phyloP scores from a whole-genome alignment of 2,113 vertebrate genomes.

The Himantopus leucocephalus region DNA sequence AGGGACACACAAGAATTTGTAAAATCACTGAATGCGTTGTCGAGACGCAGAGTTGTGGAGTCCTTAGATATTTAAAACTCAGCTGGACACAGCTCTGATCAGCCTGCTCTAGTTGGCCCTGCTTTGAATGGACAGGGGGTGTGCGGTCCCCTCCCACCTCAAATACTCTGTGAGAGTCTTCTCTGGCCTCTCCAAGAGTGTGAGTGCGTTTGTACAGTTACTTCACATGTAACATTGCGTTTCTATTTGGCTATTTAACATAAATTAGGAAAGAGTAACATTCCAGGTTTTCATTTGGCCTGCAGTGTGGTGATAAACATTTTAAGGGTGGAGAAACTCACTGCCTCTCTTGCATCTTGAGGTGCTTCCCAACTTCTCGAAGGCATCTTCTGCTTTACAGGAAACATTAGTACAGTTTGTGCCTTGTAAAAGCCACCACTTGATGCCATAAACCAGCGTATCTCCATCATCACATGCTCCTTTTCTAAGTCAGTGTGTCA shows the following conservation, averaged over 20 bases:
- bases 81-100: neutral
- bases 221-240: neutral
- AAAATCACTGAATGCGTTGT: neutral
- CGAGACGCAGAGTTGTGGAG: neutral
- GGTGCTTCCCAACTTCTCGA: neutral
- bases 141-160: neutral
- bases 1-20: neutral
- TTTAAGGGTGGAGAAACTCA: neutral
- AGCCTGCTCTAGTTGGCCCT: neutral
- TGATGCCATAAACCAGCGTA: neutral
- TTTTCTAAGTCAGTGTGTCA: neutral
- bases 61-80: neutral
- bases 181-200: neutral
- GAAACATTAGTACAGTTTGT: neutral
- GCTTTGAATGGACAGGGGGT: accelerated
- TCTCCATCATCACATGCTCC: neutral
- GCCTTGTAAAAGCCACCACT: neutral
- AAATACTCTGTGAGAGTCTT: neutral
- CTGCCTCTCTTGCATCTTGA: neutral
- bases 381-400: neutral
- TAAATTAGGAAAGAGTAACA: neutral
- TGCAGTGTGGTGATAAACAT: neutral
- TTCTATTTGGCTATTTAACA: neutral
- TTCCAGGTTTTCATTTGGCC: neutral
- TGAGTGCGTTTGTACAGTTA: neutral